A percentile compares a stretch with the other conserved stretches of the same genome.
These are phyloP conservation scores for Lepisosteus osseus DNA, from an alignment of 2,113 vertebrate species.

Conservation along the genomic window DNA sequence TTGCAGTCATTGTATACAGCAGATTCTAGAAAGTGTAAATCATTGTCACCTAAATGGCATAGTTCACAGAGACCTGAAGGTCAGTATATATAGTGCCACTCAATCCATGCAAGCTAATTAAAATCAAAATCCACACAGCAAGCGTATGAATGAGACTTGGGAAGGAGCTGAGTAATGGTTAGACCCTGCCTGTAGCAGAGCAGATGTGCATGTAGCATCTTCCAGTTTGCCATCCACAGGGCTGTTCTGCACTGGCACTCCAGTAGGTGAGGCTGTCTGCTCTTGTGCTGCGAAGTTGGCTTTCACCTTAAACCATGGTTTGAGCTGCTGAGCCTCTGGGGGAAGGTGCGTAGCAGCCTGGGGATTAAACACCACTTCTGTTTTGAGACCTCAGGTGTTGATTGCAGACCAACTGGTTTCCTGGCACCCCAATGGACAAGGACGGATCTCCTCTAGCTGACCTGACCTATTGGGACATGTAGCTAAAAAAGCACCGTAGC, in stretches of 20 bases:
- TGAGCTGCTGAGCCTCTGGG: conserved; percentile 17
- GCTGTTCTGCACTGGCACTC: conserved; percentile 61
- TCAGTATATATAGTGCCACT: conserved; percentile 79
- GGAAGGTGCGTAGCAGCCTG: conserved; percentile 58
- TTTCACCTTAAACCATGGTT: neutral
- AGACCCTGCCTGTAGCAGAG: conserved; percentile 31
- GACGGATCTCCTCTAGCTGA: conserved; percentile 29
- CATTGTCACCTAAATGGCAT: conserved; percentile 95
- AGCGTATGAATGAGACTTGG: neutral
- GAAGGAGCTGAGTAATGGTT: conserved; percentile 17
- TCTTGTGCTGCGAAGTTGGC: neutral
- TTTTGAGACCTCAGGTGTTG: conserved; percentile 62
- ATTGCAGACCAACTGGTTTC: conserved; percentile 43
- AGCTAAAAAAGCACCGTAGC: neutral
- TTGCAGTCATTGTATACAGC: conserved; percentile 97
- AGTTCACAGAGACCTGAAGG: conserved; percentile 98
- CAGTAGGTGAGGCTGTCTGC: conserved; percentile 16
- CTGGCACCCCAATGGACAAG: conserved; percentile 38
- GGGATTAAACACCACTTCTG: conserved; percentile 71
- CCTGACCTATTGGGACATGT: neutral
- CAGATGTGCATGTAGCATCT: conserved; percentile 72
- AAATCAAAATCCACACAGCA: neutral
- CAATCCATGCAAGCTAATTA: conserved; percentile 44
- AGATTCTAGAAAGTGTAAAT: conserved; percentile 99
- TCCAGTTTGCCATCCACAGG: conserved; percentile 65